Base-by-base conservation (phyloP, 2,888 invertebrate genomes). In the Agrochola circellaris region DNA sequence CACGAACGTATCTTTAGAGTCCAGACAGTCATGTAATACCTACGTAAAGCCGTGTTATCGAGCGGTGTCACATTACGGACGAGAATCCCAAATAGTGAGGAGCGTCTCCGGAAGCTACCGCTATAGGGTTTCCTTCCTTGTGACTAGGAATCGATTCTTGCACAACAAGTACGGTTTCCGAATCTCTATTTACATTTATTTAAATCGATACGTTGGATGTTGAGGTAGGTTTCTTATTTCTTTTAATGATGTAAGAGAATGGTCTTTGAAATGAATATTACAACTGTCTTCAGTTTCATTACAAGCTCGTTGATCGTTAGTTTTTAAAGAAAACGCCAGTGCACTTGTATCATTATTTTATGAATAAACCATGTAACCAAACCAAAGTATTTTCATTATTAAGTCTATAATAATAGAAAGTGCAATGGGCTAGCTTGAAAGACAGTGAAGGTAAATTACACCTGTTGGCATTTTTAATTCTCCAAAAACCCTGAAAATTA, bases 71-170 rank as follows among this genome's bases (percentile, higher is more conserved):
- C 80, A 79, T 88, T 87, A 85, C 87, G 61, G 69, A 80, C 72
- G 81, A 88, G 93, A 93, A 92, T 89, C 92, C 93, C 73, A 81
- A 64, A 86, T 76, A 85, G 86, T 85, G 89, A 88, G 88, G 88
- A 87, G 89, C 84, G 83, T 66, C 66, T 42, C 60, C 82, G 85
- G 84, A 83, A 88, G 77, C 79, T 83, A 73, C n/a, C 58, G 42
- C 51, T 91, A 86, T 92, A 93, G 82, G 94, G 93, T 94, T 94
- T 93, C 94, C 86, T 93, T 92, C 91, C 92, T 90, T 78, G 86
- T 82, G 75, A 83, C 81, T 85, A 79, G 87, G 84, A 85, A 89
- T 87, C 87, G 88, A 90, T 89, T 89, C 80, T 85, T 87, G 77
- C 81, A 72, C 51, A 82, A 85, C 71, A 60, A 68, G 76, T 87